A percentile compares a stretch with the other conserved stretches of the same genome.
Evolutionary conservation across 30 jellyfish, hydroid and myxozoan genomes (phyloP).

Genomic region (Hydractinia echinata): DNA sequence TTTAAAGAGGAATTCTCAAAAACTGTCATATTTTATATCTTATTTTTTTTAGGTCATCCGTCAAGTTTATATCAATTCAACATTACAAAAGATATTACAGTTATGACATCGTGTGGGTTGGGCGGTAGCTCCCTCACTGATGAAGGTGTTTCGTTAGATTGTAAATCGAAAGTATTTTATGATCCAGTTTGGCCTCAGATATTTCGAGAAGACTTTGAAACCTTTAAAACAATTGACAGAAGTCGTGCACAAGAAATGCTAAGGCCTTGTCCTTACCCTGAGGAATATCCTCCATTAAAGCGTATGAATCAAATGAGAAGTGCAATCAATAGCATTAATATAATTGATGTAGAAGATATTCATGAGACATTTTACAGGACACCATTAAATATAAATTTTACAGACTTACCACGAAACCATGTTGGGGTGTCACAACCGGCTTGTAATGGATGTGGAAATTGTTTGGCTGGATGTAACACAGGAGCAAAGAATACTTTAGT

Average conservation of each 20-base stretch:
- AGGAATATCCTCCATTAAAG: conserved; percentile 82
- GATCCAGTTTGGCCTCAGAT: conserved; percentile 99
- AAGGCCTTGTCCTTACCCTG: conserved; percentile 96
- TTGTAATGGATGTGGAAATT: conserved; percentile 97
- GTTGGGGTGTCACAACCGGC: conserved; percentile 97
- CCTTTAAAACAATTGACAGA: conserved; percentile 78
- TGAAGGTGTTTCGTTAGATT: conserved; percentile 92
- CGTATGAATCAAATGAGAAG: conserved; percentile 79
- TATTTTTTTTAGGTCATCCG: conserved; percentile 70
- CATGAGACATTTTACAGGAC: conserved; percentile 85
- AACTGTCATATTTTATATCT: neutral
- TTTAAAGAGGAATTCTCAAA: too few species aligned
- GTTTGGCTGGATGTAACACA: conserved; percentile 94
- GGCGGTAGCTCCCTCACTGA: conserved; percentile 95
- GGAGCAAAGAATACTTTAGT: conserved; percentile 96
- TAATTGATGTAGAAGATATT: conserved; percentile 87
- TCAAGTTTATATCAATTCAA: conserved; percentile 70
- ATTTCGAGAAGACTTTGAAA: conserved; percentile 85
- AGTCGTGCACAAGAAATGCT: conserved; percentile 87
- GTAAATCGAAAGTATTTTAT: conserved; percentile 87
- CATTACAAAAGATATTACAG: conserved; percentile 74
- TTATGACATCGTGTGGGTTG: conserved; percentile 87
- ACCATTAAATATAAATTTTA: conserved; percentile 74
- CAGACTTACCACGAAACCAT: conserved; percentile 89
- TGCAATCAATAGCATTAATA: conserved; percentile 49